A percentile compares a stretch with the other conserved stretches of the same genome.
Evolutionary conservation across 2,797 vertebrate genomes (phyloP).

Genomic region (Paramormyrops hopkinsi): DNA sequence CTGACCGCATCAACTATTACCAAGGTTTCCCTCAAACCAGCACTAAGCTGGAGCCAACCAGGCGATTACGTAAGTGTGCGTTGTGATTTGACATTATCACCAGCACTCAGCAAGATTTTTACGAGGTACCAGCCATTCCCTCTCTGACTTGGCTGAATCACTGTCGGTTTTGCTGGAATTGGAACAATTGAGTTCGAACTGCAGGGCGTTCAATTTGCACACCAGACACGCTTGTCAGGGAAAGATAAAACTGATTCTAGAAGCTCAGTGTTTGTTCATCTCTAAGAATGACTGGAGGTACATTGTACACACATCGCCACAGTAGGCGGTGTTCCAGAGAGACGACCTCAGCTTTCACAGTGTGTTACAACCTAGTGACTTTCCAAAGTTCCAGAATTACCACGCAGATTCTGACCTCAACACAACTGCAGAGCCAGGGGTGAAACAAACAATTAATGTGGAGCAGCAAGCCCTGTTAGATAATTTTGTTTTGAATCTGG

Average conservation of each 20-base stretch:
- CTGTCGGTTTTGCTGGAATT: neutral
- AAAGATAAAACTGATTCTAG: neutral
- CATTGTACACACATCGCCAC: neutral
- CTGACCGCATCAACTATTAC: neutral
- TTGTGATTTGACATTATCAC: slow-evolving; percentile 20
- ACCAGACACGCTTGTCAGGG: neutral
- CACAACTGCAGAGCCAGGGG: neutral
- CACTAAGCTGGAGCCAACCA: neutral
- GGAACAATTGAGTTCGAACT: neutral
- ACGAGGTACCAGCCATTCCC: neutral
- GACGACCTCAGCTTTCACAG: neutral
- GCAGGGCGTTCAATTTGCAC: neutral
- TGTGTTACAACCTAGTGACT: neutral
- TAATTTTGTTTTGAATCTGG: neutral
- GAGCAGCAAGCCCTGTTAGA: neutral
- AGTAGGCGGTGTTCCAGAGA: neutral
- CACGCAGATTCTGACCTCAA: neutral
- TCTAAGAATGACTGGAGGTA: neutral
- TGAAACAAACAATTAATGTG: neutral
- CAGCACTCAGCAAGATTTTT: slow-evolving; percentile 1
- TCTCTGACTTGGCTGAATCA: neutral
- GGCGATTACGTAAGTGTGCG: slow-evolving; percentile 16
- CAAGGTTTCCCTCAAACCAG: neutral
- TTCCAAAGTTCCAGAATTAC: neutral
- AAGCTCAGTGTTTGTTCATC: neutral